Percentiles rank a stretch among this genome's conserved stretches.
phyloP scores from a whole-genome alignment of 2,888 invertebrate species.

The Biston betularia region DNA sequence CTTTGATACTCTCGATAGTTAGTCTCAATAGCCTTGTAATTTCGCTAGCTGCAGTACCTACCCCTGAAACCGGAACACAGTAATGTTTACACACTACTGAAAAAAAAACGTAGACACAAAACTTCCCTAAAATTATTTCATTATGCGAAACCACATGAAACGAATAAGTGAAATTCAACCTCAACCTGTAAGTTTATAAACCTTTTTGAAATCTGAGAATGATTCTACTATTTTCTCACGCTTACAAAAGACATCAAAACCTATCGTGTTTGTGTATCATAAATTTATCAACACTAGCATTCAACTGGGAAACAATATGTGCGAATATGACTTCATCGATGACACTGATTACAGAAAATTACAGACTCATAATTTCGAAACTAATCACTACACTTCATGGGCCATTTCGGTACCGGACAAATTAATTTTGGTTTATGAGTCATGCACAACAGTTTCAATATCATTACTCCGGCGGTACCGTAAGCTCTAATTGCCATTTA shows the following conservation, averaged over 20 bases:
- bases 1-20: too few species aligned
- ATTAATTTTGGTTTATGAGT: not conserved
- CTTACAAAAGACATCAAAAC: conserved; percentile 17
- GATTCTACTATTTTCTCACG: conserved; percentile 24
- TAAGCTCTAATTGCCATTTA: too few species aligned
- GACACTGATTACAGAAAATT: not conserved
- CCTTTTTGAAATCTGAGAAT: conserved; percentile 22
- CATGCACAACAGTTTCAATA: too few species aligned
- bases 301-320: conserved; percentile 29
- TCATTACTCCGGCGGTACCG: too few species aligned
- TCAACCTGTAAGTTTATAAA: conserved; percentile 5
- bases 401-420: not conserved
- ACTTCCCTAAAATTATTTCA: too few species aligned
- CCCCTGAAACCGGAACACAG: too few species aligned
- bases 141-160: not conserved
- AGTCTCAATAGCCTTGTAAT: too few species aligned
- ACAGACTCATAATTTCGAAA: not conserved
- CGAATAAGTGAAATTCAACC: conserved; percentile 16
- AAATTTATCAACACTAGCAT: conserved; percentile 25
- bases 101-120: too few species aligned
- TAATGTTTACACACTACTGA: too few species aligned
- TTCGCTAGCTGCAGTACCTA: too few species aligned
- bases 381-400: too few species aligned
- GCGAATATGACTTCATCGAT: conserved; percentile 31
- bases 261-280: conserved; percentile 25